Conservation (phyloP, 2,113 vertebrate genomes). For the Odocoileus virginianus region DNA sequence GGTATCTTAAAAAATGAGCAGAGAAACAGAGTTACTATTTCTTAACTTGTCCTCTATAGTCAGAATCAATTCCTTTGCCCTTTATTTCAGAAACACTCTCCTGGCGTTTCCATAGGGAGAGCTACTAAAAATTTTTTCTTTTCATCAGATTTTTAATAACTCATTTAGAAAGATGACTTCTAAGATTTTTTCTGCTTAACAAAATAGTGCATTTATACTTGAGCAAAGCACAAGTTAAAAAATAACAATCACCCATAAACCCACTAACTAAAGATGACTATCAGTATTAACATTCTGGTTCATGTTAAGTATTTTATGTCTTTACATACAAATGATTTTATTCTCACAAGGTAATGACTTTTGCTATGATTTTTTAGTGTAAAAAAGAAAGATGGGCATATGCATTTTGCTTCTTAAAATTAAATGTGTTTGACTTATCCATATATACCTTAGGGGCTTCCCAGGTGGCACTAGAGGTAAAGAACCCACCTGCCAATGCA, state of each 20-base stretch:
- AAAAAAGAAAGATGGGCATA: not conserved
- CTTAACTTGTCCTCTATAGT: not conserved
- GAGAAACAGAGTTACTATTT: not conserved
- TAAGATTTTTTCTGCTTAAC: not conserved
- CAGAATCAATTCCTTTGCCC: not conserved
- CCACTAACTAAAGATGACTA: not conserved
- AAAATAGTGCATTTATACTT: not conserved
- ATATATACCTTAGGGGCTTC: not conserved
- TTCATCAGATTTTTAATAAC: not conserved
- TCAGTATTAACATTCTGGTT: not conserved
- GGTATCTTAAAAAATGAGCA: not conserved
- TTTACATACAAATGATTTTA: not conserved
- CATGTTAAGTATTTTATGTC: not conserved
- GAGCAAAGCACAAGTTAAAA: not conserved
- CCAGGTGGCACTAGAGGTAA: not conserved
- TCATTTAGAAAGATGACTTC: not conserved
- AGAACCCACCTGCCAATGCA: not conserved
- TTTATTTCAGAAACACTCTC: not conserved
- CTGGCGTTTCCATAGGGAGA: not conserved
- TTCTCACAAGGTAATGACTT: not conserved
- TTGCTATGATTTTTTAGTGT: not conserved
- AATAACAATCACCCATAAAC: not conserved
- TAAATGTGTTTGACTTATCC: not conserved
- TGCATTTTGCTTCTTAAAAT: not conserved
- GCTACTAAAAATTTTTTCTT: not conserved